Percentiles rank a stretch among this genome's conserved stretches.
These are phyloP conservation scores for Hemibagrus wyckioides DNA, from an alignment of 2,113 vertebrate genomes.

Conservation along the genomic window DNA sequence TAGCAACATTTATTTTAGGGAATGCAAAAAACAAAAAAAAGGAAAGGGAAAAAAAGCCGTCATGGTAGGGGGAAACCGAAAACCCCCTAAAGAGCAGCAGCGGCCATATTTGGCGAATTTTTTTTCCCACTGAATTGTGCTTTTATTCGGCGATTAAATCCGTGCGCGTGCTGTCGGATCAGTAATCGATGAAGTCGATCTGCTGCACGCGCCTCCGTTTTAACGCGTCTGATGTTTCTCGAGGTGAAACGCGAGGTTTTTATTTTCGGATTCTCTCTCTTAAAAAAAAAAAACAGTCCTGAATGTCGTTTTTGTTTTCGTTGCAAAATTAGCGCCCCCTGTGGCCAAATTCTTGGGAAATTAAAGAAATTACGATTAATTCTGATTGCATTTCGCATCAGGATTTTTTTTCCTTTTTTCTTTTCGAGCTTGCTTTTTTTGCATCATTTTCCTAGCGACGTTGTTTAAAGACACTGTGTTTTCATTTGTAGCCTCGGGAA, in stretches of 20 bases:
- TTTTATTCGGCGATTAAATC: slow-evolving; percentile 57
- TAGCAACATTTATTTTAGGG: neutral
- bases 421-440: neutral
- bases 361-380: slow-evolving; percentile 78
- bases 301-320: slow-evolving; percentile 66
- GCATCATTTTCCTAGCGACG: rapidly evolving
- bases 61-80: slow-evolving; percentile 67
- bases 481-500: neutral
- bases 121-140: slow-evolving; percentile 64
- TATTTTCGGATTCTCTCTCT: slow-evolving; percentile 38
- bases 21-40: neutral
- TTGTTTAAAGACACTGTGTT: neutral
- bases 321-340: slow-evolving; percentile 84
- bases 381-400: slow-evolving; percentile 37
- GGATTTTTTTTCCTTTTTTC: slow-evolving; percentile 14
- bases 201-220: neutral
- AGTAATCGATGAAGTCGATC: neutral
- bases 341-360: slow-evolving; percentile 79
- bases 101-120: slow-evolving; percentile 81
- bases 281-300: slow-evolving; percentile 4
- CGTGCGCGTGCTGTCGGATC: neutral
- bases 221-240: neutral
- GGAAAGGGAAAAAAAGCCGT: slow-evolving; percentile 49
- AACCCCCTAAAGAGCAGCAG: slow-evolving; percentile 75
- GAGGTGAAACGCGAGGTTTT: neutral